Conservation (phyloP, 2,797 vertebrate genomes). For the Threskiornis aethiopicus region DNA sequence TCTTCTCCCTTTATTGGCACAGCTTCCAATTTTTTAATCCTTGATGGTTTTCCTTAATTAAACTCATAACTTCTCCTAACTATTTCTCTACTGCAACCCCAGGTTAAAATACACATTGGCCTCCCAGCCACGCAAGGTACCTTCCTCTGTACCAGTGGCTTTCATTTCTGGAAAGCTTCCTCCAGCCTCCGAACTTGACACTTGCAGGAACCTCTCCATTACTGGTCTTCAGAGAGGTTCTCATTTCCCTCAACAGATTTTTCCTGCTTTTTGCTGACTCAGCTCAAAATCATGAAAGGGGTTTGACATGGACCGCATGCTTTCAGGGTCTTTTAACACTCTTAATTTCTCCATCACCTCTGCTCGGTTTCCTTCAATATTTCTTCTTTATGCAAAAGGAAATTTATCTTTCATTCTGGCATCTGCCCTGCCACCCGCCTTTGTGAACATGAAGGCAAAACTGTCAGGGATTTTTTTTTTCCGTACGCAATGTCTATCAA, state of each 20-base stretch:
- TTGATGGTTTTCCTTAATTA: slow-evolving; percentile 53
- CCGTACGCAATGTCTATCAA: slow-evolving; percentile 13
- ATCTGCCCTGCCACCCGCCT: neutral
- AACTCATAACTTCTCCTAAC: slow-evolving; percentile 32
- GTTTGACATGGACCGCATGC: neutral
- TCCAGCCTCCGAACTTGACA: neutral
- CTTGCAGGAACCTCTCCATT: neutral
- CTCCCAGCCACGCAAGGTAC: neutral
- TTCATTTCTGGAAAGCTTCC: neutral
- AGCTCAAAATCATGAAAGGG: neutral
- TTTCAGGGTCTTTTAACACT: slow-evolving; percentile 16
- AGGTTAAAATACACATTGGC: neutral
- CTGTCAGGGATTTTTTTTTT: neutral
- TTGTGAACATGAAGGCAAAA: slow-evolving; percentile 15
- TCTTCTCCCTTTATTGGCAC: neutral
- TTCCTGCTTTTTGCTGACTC: neutral
- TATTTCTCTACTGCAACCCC: neutral
- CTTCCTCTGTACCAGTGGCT: neutral
- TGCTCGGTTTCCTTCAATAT: slow-evolving; percentile 38
- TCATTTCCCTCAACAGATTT: slow-evolving; percentile 21
- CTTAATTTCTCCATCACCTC: slow-evolving; percentile 40
- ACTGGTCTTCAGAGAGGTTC: neutral
- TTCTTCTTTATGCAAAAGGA: slow-evolving; percentile 52
- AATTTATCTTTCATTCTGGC: slow-evolving; percentile 34
- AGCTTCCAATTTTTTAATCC: neutral